phyloP scores from a whole-genome alignment of 2,113 vertebrate species.

The Cryptoleucopteryx plumbea region DNA sequence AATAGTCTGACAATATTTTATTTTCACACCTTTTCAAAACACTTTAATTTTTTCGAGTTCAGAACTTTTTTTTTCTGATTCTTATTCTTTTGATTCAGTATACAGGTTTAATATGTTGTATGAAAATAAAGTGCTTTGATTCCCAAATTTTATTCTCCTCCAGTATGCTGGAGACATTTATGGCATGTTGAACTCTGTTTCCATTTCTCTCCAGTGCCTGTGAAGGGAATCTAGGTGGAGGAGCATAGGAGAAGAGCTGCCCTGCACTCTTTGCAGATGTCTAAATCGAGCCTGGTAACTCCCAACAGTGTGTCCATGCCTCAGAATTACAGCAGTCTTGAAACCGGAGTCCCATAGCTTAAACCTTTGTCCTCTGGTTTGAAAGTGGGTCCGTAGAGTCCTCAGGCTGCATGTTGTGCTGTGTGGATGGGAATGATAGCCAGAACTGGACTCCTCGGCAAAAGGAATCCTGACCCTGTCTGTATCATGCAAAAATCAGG shows the following conservation, averaged over 20 bases:
- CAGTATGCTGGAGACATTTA: neutral
- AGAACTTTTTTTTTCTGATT: neutral
- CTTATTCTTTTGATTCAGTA: neutral
- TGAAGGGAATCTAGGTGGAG: neutral
- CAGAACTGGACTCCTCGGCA: neutral
- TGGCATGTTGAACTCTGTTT: neutral
- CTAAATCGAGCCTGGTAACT: neutral
- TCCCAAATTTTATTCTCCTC: neutral
- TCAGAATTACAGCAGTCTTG: neutral
- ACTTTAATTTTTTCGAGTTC: neutral
- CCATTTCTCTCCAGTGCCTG: neutral
- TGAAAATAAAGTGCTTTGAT: neutral
- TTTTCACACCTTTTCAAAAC: neutral
- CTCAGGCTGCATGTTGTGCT: neutral
- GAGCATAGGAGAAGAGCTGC: neutral
- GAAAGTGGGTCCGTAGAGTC: neutral
- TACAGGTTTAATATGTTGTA: neutral
- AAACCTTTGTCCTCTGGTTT: neutral
- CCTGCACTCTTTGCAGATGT: neutral
- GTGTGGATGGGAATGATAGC: neutral
- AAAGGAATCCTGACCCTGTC: neutral
- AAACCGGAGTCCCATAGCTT: neutral
- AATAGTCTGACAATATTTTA: neutral
- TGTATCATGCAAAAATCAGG: neutral
- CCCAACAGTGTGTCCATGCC: neutral